phyloP scores from a whole-genome alignment of 2,113 vertebrate genomes.

The Malurus elegans region DNA sequence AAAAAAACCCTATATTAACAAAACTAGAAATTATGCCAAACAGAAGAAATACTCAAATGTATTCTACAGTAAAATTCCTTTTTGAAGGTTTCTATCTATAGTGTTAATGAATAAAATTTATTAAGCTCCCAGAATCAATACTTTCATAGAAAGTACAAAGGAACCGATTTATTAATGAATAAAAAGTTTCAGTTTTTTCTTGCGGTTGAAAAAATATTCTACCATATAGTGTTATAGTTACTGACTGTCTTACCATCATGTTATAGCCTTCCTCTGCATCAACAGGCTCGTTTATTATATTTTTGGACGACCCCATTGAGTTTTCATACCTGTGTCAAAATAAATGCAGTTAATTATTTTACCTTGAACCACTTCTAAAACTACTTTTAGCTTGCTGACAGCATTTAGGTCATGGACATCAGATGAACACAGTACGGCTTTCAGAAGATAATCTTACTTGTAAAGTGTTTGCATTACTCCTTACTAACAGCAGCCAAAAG shows the following conservation, averaged over 20 bases:
- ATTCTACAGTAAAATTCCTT: background rate
- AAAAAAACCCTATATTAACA: background rate
- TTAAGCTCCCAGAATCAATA: background rate
- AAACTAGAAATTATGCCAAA: background rate
- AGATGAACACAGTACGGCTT: background rate
- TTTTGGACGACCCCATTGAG: constrained; percentile 68
- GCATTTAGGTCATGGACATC: background rate
- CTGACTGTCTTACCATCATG: constrained; percentile 70
- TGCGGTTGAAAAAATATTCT: background rate
- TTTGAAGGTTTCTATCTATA: background rate
- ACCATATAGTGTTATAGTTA: fast-evolving
- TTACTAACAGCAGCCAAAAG: background rate
- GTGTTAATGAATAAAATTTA: background rate
- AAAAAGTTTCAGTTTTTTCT: background rate
- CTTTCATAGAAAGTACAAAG: background rate
- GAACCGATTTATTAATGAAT: background rate
- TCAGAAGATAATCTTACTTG: background rate
- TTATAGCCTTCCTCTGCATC: constrained; percentile 54
- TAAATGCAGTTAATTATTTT: background rate
- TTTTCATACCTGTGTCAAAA: constrained; percentile 69
- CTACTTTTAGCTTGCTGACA: background rate
- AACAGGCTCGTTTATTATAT: constrained; percentile 52
- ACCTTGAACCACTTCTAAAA: constrained; percentile 14
- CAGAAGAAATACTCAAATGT: background rate
- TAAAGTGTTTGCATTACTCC: background rate